Evolutionary conservation across 2,113 vertebrate genomes (phyloP).

Genomic region (Astatoreochromis straeleni): DNA sequence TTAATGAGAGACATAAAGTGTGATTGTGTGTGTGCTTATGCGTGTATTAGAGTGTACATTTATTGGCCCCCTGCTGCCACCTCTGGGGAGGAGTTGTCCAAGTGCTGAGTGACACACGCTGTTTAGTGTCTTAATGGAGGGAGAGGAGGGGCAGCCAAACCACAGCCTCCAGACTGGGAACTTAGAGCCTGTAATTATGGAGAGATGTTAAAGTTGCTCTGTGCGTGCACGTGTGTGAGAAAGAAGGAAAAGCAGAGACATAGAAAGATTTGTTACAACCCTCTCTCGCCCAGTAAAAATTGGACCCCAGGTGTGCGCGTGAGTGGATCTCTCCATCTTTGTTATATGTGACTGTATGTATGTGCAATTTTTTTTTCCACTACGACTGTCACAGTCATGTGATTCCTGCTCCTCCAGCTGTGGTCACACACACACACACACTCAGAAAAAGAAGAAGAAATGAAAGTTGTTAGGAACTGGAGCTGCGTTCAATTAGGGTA

Average conservation of each 20-base stretch:
- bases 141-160: constrained; percentile 64
- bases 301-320: neutral
- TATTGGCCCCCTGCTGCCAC: constrained; percentile 58
- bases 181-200: constrained; percentile 64
- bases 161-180: constrained; percentile 61
- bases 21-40: neutral
- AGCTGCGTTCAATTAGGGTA: constrained; percentile 67
- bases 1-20: neutral
- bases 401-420: constrained; percentile 34
- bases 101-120: constrained; percentile 65
- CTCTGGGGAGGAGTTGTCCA: constrained; percentile 43
- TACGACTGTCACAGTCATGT: constrained; percentile 1
- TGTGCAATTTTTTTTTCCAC: neutral
- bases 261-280: neutral
- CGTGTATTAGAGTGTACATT: constrained; percentile 6
- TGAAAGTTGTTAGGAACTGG: constrained; percentile 63
- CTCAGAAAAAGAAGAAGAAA: constrained; percentile 33
- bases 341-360: neutral
- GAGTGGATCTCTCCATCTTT: constrained; percentile 1
- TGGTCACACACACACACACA: neutral
- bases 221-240: neutral
- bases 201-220: constrained; percentile 46
- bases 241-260: neutral
- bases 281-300: neutral
- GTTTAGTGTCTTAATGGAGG: constrained; percentile 66